Conservation (phyloP, 2,888 invertebrate genomes). For the Trisateles emortualis region DNA sequence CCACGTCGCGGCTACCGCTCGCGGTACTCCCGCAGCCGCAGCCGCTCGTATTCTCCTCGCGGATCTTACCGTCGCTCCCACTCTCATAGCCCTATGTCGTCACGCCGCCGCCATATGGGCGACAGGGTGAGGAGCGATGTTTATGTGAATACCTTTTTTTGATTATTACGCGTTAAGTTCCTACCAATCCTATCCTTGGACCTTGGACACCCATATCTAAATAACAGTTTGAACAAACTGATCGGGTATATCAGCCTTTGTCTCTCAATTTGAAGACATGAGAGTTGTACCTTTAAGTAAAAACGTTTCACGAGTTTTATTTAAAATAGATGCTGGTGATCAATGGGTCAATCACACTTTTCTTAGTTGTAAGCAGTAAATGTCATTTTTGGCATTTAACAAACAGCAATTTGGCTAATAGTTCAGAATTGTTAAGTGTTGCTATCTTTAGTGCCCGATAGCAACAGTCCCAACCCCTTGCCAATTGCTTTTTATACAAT, state of each 20-base stretch:
- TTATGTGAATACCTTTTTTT: constrained; percentile 54
- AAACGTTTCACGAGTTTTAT: neutral
- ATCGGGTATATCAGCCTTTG: no score
- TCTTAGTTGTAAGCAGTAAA: neutral
- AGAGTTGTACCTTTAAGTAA: neutral
- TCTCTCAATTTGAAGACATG: no score
- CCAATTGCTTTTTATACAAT: neutral
- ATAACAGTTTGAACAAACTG: neutral
- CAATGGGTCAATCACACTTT: neutral
- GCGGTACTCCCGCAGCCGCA: constrained; percentile 89
- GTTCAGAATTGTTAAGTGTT: neutral
- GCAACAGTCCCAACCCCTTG: neutral
- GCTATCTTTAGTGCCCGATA: neutral
- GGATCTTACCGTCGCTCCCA: constrained; percentile 88
- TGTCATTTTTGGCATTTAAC: neutral
- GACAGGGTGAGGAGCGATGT: constrained; percentile 87
- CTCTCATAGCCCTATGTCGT: constrained; percentile 94
- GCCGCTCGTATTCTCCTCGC: constrained; percentile 88
- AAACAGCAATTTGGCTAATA: neutral
- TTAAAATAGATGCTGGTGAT: neutral
- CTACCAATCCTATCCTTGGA: constrained; percentile 2
- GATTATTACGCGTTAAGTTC: constrained; percentile 20
- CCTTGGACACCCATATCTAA: constrained; percentile 20
- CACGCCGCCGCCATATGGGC: constrained; percentile 91
- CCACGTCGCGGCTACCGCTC: constrained; percentile 80